Percentiles rank a stretch among this genome's conserved stretches.
Conservation (phyloP, 1,140 invertebrate species). For the Bombus terrestris region DNA sequence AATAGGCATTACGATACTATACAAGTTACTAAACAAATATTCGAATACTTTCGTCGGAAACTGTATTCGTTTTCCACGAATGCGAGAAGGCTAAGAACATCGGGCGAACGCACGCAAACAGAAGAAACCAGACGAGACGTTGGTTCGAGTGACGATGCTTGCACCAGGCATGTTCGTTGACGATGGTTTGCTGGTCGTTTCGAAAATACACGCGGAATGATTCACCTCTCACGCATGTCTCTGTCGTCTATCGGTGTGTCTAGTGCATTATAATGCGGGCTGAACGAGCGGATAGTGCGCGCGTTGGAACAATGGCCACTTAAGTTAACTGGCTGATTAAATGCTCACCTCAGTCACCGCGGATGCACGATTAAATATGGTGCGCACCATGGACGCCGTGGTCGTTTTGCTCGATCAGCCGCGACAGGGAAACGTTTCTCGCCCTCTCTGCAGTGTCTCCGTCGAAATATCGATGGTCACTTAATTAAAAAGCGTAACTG, state of each 20-base stretch:
- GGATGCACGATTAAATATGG: conserved; percentile 51
- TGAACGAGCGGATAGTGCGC: conserved; percentile 51
- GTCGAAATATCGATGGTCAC: neutral
- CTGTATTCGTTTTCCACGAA: too few relatives aligned
- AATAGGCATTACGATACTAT: too few relatives aligned
- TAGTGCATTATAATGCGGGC: conserved; percentile 56
- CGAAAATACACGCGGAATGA: conserved; percentile 58
- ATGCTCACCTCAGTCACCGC: conserved; percentile 48
- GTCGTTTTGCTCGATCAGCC: conserved; percentile 47
- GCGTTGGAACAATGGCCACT: conserved; percentile 69
- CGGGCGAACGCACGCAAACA: neutral
- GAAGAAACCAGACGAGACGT: neutral
- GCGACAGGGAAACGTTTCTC: conserved; percentile 12
- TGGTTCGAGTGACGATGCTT: neutral
- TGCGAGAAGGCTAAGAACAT: neutral
- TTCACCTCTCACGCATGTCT: conserved; percentile 64
- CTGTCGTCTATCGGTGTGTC: conserved; percentile 58
- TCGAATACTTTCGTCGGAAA: too few relatives aligned
- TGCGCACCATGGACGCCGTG: neutral
- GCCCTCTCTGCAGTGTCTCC: neutral
- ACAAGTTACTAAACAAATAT: too few relatives aligned
- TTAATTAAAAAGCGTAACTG: neutral
- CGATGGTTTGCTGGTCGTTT: conserved; percentile 47
- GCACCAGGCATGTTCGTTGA: neutral
- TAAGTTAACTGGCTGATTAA: conserved; percentile 62